Percentiles rank a stretch among this genome's conserved stretches.
Conservation (phyloP, 2,888 invertebrate species). For the Agrenia bidenticulata region DNA sequence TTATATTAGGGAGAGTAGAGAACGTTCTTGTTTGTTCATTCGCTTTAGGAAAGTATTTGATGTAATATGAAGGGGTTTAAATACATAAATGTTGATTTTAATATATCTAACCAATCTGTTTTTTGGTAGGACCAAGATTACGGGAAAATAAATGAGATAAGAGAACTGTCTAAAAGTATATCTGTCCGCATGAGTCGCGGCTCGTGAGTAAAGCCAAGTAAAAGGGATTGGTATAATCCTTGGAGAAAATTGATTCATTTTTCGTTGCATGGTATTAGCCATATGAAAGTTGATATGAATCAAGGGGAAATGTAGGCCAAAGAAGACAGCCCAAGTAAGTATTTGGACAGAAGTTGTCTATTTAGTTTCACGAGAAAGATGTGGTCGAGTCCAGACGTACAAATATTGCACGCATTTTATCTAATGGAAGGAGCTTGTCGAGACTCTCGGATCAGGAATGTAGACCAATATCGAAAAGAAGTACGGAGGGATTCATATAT, state of each 20-base stretch:
- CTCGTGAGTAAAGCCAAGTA: constrained; percentile 1
- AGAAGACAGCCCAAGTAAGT: background rate
- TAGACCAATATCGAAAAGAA: too few species aligned
- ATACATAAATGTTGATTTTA: too few species aligned
- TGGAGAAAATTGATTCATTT: constrained; percentile 8
- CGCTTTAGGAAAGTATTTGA: too few species aligned
- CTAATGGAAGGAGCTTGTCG: background rate
- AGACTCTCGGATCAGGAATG: too few species aligned
- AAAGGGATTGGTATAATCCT: constrained; percentile 4
- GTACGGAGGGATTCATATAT: too few species aligned
- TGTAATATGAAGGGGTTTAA: too few species aligned
- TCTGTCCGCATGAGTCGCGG: background rate
- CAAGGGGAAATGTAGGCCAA: constrained; percentile 6
- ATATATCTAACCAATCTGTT: background rate
- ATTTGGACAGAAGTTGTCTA: background rate
- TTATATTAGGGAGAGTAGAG: too few species aligned
- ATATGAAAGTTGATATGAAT: background rate
- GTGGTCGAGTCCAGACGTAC: too few species aligned
- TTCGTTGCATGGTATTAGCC: constrained; percentile 1
- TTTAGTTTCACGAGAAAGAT: background rate
- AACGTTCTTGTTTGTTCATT: too few species aligned
- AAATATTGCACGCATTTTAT: too few species aligned
- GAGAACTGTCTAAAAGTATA: background rate
- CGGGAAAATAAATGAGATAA: background rate
- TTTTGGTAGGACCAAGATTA: background rate